Percentiles rank a stretch among this genome's conserved stretches.
These are phyloP conservation scores for Stegodyphus mimosarum DNA, from an alignment of 1,140 invertebrate genomes.

Conservation along the genomic window DNA sequence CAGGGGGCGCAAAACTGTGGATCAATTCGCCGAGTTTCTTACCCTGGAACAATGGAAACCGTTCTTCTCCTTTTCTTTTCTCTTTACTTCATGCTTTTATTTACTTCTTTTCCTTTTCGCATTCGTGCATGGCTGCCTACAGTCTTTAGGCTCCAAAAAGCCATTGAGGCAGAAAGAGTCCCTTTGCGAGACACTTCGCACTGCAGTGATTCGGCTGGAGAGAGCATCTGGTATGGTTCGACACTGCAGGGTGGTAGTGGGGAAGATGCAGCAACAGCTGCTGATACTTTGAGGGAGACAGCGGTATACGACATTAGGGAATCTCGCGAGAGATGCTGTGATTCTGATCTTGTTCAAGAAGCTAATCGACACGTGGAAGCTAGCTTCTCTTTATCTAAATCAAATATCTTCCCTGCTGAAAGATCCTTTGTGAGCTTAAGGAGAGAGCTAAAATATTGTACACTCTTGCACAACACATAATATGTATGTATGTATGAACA, in stretches of 20 bases:
- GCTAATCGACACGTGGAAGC: too few species aligned
- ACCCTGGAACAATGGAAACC: slow-evolving; percentile 1
- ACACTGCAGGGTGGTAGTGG: background rate
- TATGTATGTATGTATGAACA: too few species aligned
- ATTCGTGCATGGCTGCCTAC: slow-evolving; percentile 27
- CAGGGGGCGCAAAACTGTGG: slow-evolving; percentile 8
- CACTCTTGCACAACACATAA: background rate
- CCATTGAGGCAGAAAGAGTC: slow-evolving; percentile 23
- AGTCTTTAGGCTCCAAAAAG: slow-evolving; percentile 31
- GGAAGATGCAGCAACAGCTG: slow-evolving; percentile 13
- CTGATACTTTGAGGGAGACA: slow-evolving; percentile 7
- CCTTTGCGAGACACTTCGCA: background rate
- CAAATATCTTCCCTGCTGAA: too few species aligned
- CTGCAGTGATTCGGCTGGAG: slow-evolving; percentile 9
- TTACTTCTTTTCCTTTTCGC: slow-evolving; percentile 19
- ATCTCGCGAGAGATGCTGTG: too few species aligned
- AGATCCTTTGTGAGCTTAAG: too few species aligned
- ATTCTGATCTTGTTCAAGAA: too few species aligned
- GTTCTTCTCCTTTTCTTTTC: too few species aligned
- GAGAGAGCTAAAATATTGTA: too few species aligned
- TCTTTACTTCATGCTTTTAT: slow-evolving; percentile 14
- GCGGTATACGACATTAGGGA: too few species aligned
- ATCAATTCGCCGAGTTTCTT: slow-evolving; percentile 18
- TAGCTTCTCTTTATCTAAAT: too few species aligned
- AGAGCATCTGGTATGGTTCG: background rate